Evolutionary conservation across 2,888 invertebrate species (phyloP).

Genomic region (Volucella inflata): DNA sequence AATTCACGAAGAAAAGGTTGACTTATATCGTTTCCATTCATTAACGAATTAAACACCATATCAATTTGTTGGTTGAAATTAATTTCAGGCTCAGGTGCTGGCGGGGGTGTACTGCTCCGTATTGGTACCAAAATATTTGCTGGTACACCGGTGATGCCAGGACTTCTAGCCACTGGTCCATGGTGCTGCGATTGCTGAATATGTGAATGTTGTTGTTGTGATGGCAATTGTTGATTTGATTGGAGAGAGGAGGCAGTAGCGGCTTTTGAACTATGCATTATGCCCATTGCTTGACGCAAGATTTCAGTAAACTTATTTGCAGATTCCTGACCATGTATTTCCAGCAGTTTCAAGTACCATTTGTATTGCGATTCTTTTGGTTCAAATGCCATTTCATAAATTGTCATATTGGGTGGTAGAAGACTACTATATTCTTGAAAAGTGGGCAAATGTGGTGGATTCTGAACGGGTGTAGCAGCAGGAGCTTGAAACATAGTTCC

Average conservation of each 20-base stretch:
- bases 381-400: slow-evolving; percentile 86
- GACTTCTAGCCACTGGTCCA: slow-evolving; percentile 70
- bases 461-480: slow-evolving; percentile 76
- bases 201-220: slow-evolving; percentile 76
- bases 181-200: slow-evolving; percentile 79
- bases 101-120: slow-evolving; percentile 76
- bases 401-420: slow-evolving; percentile 85
- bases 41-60: slow-evolving; percentile 83
- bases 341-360: slow-evolving; percentile 86
- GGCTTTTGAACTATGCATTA: slow-evolving; percentile 78
- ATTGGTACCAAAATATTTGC: slow-evolving; percentile 30
- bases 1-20: slow-evolving; percentile 83
- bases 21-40: slow-evolving; percentile 83
- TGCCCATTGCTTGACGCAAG: slow-evolving; percentile 82
- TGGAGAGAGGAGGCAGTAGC: slow-evolving; percentile 49
- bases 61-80: slow-evolving; percentile 84
- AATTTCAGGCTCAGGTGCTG: slow-evolving; percentile 77
- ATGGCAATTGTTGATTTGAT: slow-evolving; percentile 72
- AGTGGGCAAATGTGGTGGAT: slow-evolving; percentile 75
- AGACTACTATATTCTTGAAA: slow-evolving; percentile 82
- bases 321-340: slow-evolving; percentile 85
- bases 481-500: slow-evolving; percentile 78
- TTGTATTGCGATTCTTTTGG: slow-evolving; percentile 85
- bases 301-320: slow-evolving; percentile 85
- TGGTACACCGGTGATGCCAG: slow-evolving; percentile 36